Evolutionary conservation across 1,140 invertebrate species (phyloP), one percentile per base, ranked within the genome.

Genomic region (Choristoneura fumiferana): DNA sequence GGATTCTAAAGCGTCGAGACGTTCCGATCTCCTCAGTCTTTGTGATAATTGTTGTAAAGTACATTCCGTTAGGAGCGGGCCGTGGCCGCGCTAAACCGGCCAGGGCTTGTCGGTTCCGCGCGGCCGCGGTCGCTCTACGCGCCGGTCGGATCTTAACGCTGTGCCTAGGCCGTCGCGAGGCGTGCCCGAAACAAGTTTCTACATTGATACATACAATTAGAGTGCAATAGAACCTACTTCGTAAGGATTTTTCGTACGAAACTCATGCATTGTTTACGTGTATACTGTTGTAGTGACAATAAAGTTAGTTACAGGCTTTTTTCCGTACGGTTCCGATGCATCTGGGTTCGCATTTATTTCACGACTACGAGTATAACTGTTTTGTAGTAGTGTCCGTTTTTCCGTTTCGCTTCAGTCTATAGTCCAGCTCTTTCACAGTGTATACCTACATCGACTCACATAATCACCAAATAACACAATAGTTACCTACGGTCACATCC

Each of bases 401-500:
- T 69, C 67, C 57, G 53, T 59, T 60, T 39, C 33, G 73, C 75
- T 80, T 78, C 74, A 68, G 62, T 69, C 67, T 60, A 65, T 63
- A 58, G 37, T 64, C 72, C 73, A 62, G 63, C 58, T 58, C 57
- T 33, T 49, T 60, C 65, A 67, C 66, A 65, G 45, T 55, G 40
- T 59, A 36, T 57, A 60, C n/a, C n/a, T n/a, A n/a, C 62, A 63
- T 67, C 58, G 36, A 68, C 67, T 69, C 70, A 63, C 68, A 59
- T 67, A 68, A 72, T 84, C 81, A 85, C 84, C 82, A 87, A 84
- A 85, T 84, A 84, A 84, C 83, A 86, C 84, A 87, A 82, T 87
- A 87, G 84, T 87, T 87, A 87, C 84, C 84, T 84, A 76, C 81
- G 71, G 62, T 82, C 79, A 82, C 80, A 78, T 81, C 81, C 80